Percentiles rank a stretch among this genome's conserved stretches.
Evolutionary conservation across 2,888 invertebrate species (phyloP).

Genomic region (Aphidoletes aphidimyza): DNA sequence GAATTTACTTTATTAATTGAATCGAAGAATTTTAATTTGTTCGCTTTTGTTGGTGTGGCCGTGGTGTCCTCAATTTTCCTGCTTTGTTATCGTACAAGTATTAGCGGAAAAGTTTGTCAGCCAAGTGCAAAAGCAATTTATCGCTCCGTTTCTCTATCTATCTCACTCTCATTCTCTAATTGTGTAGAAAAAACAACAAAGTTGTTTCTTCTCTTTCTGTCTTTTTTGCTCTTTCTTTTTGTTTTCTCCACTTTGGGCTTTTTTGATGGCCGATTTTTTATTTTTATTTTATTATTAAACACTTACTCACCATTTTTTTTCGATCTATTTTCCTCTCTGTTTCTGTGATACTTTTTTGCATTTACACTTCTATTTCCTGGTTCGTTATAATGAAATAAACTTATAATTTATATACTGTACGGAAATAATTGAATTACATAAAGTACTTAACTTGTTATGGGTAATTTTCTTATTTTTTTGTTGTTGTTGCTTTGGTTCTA

Average conservation of each 20-base stretch:
- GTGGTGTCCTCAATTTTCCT: slow-evolving; percentile 32
- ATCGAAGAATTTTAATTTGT: slow-evolving; percentile 54
- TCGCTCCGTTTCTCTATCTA: not conserved
- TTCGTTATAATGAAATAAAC: slow-evolving; percentile 42
- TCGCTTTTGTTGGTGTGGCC: slow-evolving; percentile 3
- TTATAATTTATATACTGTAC: slow-evolving; percentile 47
- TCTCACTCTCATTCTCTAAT: not conserved
- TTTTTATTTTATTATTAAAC: slow-evolving; percentile 6
- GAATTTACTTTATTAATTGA: slow-evolving; percentile 53
- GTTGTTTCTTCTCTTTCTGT: no score
- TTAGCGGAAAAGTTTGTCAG: slow-evolving; percentile 15
- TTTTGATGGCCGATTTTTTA: not conserved
- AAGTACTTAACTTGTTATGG: slow-evolving; percentile 53
- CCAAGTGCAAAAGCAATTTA: slow-evolving; percentile 40
- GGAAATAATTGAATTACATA: slow-evolving; percentile 53
- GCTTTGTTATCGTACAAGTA: slow-evolving; percentile 45
- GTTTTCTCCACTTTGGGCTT: not conserved
- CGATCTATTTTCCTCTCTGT: no score
- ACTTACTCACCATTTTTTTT: not conserved
- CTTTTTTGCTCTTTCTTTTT: not conserved
- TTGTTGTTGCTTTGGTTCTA: not conserved
- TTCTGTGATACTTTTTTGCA: not conserved
- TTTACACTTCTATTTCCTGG: slow-evolving; percentile 40
- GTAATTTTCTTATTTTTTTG: slow-evolving; percentile 30
- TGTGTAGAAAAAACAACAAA: not conserved